Evolutionary conservation across 2,797 vertebrate genomes (phyloP), one percentile per base, ranked within the genome.

Genomic region (Aplochiton taeniatus): DNA sequence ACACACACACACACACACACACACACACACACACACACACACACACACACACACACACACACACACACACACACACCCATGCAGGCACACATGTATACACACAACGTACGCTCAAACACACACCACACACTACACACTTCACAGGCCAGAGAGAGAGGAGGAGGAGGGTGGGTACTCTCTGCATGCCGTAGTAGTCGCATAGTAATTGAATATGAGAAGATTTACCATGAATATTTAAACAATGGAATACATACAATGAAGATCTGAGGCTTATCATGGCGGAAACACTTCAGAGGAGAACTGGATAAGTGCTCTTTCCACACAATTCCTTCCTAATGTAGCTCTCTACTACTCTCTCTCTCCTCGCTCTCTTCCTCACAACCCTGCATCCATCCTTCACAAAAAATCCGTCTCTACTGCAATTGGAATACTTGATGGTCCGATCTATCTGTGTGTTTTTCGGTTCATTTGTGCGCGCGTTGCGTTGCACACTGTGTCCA

Each of bases 181-280:
- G 86, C 82, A 87, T 89, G 86, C 84, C 85, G 86, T 84, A 86
- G 84, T 84, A 74, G 81, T 80, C 77, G 84, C 81, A 76, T 79
- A 70, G 89, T 90, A 93, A 94, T 90, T 93, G 89, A 94, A 94
- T 94, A 94, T 93, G 93, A 91, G 87, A 92, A 89, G 93, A 91
- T 93, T 90, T 93, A 94, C 90, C 89, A 90, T 93, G 91, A 93
- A 95, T 94, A 94, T 93, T 93, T 92, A 90, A 93, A 91, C 88
- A 93, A 85, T 88, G 91, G 93, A 95, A 95, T 89, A 95, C 94
- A 93, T 90, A 90, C 83, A 90, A 89, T 86, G 82, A 84, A 87
- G 85, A 91, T 91, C 87, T 91, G 84, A 82, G 83, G 87, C 87
- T 85, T 79, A 85, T 80, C 83, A 6, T 31, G 31, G 82, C 84